phyloP scores from a whole-genome alignment of 2,797 vertebrate species.

The Melanotaenia nigrans region DNA sequence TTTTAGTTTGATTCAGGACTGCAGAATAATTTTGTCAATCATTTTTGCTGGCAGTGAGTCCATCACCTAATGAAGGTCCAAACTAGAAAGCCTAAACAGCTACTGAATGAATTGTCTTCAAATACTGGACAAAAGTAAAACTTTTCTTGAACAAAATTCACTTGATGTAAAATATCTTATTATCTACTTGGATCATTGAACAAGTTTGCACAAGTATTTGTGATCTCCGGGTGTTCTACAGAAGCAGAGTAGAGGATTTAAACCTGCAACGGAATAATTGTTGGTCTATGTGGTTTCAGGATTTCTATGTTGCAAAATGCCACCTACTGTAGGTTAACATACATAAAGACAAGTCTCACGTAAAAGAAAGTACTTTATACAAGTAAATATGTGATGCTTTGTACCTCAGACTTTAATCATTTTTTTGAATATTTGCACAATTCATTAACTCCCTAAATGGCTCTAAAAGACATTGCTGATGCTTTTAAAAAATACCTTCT shows the following conservation, averaged over 20 bases:
- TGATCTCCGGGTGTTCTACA: background rate
- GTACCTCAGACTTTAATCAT: no score
- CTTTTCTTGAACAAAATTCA: background rate
- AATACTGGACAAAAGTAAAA: background rate
- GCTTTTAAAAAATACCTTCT: slow-evolving; percentile 11
- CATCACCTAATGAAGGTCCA: background rate
- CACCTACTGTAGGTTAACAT: slow-evolving; percentile 40
- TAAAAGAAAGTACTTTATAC: no score
- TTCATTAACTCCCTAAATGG: background rate
- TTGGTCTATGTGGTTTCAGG: slow-evolving; percentile 48
- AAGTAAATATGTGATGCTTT: no score
- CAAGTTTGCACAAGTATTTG: background rate
- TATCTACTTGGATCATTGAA: background rate
- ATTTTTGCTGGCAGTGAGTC: background rate
- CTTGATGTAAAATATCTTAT: background rate
- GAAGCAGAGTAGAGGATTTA: slow-evolving; percentile 21
- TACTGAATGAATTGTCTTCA: background rate
- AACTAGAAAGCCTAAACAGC: background rate
- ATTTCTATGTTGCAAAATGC: slow-evolving; percentile 46
- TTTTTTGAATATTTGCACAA: no score
- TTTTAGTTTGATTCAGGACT: background rate
- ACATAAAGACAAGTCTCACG: background rate
- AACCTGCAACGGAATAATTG: slow-evolving; percentile 60
- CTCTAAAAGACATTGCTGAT: slow-evolving; percentile 11
- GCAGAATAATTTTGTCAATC: background rate